Evolutionary conservation across 2,888 invertebrate genomes (phyloP), one percentile per base, ranked within the genome.

Genomic region (Sceliomorpha sp.): DNA sequence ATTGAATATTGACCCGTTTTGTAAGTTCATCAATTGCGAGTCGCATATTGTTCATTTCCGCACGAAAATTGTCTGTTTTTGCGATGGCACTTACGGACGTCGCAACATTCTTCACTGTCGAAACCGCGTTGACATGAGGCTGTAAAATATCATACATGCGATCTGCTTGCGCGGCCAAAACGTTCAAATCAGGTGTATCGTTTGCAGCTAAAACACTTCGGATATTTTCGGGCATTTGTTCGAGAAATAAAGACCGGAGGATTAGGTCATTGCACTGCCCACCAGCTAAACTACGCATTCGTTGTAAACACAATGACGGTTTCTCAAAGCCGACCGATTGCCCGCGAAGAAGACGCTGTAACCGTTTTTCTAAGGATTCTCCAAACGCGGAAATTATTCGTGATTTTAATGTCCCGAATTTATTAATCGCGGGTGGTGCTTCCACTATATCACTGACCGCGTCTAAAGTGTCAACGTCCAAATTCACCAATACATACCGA

Each of bases 221-320:
- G 1, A 34, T 34, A 1, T 13, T 12, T 1, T 34, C 34, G 5
- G 51, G 51, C 3, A 51, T 1, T 3, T 29, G 51, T 1, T 51
- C 51, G 5, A 51, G 1, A 13, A 51, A 51, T 1, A 51, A 9
- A 1, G 51, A 37, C 1, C 51, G 39, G 0, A 51, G 20, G 0
- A 51, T 7, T 17, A 15, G 5, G 1, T 51, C 51, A 7, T 32
- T 31, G 32, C 45, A 20, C 9, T 45, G 45, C 1, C 3, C 8
- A 2, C 9, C 31, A 1, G 51, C 51, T 1, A 51, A 10, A 29
- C 17, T 39, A 1, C 15, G n/a, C 7, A 51, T 51, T 37, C 15
- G 9, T 10, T 13, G 15, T 0, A 51, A 6, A 2, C 24, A 8
- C 10, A 14, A 15, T 14, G 50, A 26, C 9, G 50, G 50, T 26